Evolutionary conservation across 1,140 invertebrate species (phyloP), one percentile per base, ranked within the genome.

Genomic region (Thaumetopoea pityocampa): DNA sequence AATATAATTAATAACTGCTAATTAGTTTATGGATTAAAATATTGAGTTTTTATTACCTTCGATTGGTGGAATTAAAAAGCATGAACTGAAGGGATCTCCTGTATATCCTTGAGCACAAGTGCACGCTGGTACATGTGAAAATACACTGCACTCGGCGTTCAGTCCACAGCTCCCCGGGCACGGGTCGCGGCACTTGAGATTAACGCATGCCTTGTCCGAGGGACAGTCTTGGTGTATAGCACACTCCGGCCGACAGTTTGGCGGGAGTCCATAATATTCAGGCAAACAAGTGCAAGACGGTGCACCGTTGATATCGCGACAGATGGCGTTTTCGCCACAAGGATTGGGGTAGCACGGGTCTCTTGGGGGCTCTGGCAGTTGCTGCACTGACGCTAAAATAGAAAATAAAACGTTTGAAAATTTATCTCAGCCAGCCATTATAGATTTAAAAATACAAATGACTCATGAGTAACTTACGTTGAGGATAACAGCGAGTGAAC

Each of bases 321-420:
- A 93, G 41, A 89, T 70, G 7, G 90, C 86, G 71, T 92, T 90
- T 4, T 86, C 78, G 5, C 91, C 92, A 62, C 92, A 93, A 19
- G 90, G 90, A 43, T 85, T 89, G 18, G 90, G 90, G 34, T 86
- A 16, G 54, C 89, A 89, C 5, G 88, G 86, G 67, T 87, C 67
- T 50, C 46, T 64, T 24, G 74, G 55, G 10, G 51, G 52, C 40
- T 80, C 76, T 38, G 74, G 65, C 43, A 44, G 29, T 18, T 53
- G 20, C 73, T 87, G 18, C 73, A 87, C 15, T 58, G 66, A 55
- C 84, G 88, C 48, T 90, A 77, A 47, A 81, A 79, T 22, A 37
- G 58, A 54, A 41, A 51, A 50, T 28, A 2, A 45, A 26, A 18
- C 32, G 20, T 11, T 51, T 4, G 27, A 17, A 14, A 20, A 6